These are phyloP conservation scores for Panagrolaimus sp. DNA, from an alignment of 1,140 invertebrate genomes.

Conservation along the genomic window DNA sequence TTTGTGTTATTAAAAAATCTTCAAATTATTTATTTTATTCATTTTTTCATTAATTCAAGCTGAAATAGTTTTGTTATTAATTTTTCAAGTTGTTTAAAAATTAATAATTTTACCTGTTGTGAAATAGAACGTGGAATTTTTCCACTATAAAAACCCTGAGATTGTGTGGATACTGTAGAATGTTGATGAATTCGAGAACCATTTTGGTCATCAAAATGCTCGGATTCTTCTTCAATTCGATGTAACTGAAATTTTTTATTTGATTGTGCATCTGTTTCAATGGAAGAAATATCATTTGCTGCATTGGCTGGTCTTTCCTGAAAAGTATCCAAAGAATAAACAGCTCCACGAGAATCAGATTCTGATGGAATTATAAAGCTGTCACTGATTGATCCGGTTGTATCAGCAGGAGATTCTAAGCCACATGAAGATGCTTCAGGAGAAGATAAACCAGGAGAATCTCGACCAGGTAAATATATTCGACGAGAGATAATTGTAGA, in stretches of 20 bases:
- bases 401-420: conserved; percentile 4
- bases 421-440: conserved; percentile 7
- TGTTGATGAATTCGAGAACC: neutral
- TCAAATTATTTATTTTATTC: neutral
- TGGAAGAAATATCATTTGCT: neutral
- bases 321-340: neutral
- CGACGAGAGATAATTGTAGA: neutral
- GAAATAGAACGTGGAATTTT: conserved; percentile 3
- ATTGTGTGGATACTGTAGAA: conserved; percentile 1
- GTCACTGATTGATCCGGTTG: neutral
- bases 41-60: conserved; percentile 15
- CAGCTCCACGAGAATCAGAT: too few species aligned
- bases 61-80: conserved; percentile 2
- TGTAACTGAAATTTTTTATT: neutral
- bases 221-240: conserved; percentile 14
- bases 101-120: neutral
- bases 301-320: neutral
- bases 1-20: neutral
- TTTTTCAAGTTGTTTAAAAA: too few species aligned
- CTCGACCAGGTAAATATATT: neutral
- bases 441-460: neutral
- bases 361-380: conserved; percentile 13
- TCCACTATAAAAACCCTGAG: neutral
- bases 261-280: neutral
- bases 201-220: neutral